phyloP scores from a whole-genome alignment of 2,888 invertebrate species.

The Chorisops tibialis region DNA sequence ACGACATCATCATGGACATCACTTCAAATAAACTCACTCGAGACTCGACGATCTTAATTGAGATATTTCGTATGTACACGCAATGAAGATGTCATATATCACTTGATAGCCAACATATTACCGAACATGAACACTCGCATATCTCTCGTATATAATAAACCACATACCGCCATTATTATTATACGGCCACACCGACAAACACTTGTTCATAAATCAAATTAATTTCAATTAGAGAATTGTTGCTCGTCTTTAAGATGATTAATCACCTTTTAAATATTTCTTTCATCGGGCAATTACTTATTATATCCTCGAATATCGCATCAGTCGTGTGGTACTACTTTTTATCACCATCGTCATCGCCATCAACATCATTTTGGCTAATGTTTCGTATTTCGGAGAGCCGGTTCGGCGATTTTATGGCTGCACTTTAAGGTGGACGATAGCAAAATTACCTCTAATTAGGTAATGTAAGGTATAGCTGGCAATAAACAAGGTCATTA shows the following conservation, averaged over 20 bases:
- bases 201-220: slow-evolving; percentile 33
- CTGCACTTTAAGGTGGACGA: neutral
- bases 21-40: neutral
- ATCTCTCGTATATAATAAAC: too few relatives aligned
- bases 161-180: neutral
- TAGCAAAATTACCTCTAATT: too few relatives aligned
- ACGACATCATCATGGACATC: neutral
- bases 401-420: slow-evolving; percentile 6
- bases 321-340: neutral
- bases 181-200: slow-evolving; percentile 12
- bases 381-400: neutral
- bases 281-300: slow-evolving; percentile 25
- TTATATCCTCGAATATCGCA: neutral
- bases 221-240: slow-evolving; percentile 34
- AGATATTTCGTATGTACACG: slow-evolving; percentile 29
- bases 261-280: slow-evolving; percentile 34
- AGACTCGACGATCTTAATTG: slow-evolving; percentile 26
- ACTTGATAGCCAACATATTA: slow-evolving; percentile 1
- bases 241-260: slow-evolving; percentile 27
- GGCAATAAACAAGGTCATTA: too few relatives aligned
- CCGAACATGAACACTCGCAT: neutral
- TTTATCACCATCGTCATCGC: too few relatives aligned
- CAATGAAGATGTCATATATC: slow-evolving; percentile 30
- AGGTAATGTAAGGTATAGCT: too few relatives aligned
- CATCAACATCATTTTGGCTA: neutral